Evolutionary conservation across 1,140 invertebrate species (phyloP), one percentile per base, ranked within the genome.

Genomic region (Gyrodactylus salaris): DNA sequence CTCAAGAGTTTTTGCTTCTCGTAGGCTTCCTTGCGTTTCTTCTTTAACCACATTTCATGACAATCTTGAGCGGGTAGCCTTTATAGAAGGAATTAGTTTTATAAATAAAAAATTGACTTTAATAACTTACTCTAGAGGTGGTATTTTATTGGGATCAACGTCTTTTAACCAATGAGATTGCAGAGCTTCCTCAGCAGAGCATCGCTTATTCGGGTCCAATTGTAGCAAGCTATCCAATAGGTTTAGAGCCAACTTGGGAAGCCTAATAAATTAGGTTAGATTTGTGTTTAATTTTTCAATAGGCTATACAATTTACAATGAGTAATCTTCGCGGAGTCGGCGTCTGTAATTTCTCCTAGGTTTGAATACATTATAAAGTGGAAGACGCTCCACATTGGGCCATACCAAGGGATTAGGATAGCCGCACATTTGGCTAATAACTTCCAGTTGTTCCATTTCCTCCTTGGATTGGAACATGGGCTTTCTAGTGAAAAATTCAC

Each of bases 21-120:
- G 73, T 77, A 77, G 74, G 78, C 74, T 69, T 75, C 75, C 74
- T 78, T 78, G 74, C 81, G 81, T n/a, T 78, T 74, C 68, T 78
- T 77, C 81, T 98, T 99, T 76, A 89, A 91, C 93, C 93, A 98
- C 77, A 99, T 84, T 82, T 99, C 94, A 82, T 98, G 94, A 81
- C 94, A 98, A 82, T 98, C 94, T 83, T 97, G 93, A 86, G 89
- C 89, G 25, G 34, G 34, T 16, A 54, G 34, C 7, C 86, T 88
- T 94, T 75, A 96, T 89, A 88, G 89, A 91, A 81, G 75, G 81
- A 77, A 75, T 2, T 24, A 25, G 1, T 25, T 1, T 20, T 24
- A 24, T 7, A 25, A 24, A 23, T 71, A 2, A 24, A 24, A 23
- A 23, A 23, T 1, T 24, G 20, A 71, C 16, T 71, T 1, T n/a